A percentile compares a stretch with the other conserved stretches of the same genome.
These are phyloP conservation scores for Drosophila persimilis DNA, from an alignment of 1,140 invertebrate genomes.

Conservation along the genomic window DNA sequence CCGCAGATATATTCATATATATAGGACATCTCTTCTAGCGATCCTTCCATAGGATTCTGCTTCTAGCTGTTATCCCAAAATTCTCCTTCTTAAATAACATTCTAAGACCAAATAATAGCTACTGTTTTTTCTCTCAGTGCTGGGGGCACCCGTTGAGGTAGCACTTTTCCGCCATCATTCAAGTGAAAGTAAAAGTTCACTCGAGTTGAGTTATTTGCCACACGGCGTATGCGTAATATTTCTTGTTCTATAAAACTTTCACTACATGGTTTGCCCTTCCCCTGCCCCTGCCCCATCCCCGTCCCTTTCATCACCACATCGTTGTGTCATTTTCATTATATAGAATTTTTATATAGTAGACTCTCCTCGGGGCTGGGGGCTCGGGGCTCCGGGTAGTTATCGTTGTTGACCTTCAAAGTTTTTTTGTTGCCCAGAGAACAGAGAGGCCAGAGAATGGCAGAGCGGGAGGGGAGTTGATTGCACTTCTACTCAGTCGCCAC, in stretches of 20 bases:
- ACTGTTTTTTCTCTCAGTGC: too few species aligned
- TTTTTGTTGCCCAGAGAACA: conserved; percentile 11
- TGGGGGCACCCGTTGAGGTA: not conserved
- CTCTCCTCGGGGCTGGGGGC: not conserved
- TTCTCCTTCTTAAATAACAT: too few species aligned
- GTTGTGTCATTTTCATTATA: conserved; percentile 32
- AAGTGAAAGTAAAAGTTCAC: conserved; percentile 47
- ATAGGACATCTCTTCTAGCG: too few species aligned
- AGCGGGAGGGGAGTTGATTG: conserved; percentile 11
- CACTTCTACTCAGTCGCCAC: conserved; percentile 6
- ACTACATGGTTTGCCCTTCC: conserved; percentile 17
- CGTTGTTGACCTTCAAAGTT: conserved; percentile 55
- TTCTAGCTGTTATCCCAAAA: too few species aligned
- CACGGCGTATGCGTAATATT: conserved; percentile 63
- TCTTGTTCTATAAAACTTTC: conserved; percentile 51
- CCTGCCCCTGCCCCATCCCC: not conserved
- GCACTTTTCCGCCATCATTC: conserved; percentile 1
- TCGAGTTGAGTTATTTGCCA: conserved; percentile 40
- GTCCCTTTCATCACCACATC: not conserved
- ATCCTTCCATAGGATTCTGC: too few species aligned
- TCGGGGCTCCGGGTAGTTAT: conserved; percentile 13
- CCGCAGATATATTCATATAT: too few species aligned
- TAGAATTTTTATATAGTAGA: conserved; percentile 36
- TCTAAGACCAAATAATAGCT: too few species aligned
- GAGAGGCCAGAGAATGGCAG: conserved; percentile 4